Conservation (phyloP, 2,888 invertebrate genomes). For the Phyto melanocephala region DNA sequence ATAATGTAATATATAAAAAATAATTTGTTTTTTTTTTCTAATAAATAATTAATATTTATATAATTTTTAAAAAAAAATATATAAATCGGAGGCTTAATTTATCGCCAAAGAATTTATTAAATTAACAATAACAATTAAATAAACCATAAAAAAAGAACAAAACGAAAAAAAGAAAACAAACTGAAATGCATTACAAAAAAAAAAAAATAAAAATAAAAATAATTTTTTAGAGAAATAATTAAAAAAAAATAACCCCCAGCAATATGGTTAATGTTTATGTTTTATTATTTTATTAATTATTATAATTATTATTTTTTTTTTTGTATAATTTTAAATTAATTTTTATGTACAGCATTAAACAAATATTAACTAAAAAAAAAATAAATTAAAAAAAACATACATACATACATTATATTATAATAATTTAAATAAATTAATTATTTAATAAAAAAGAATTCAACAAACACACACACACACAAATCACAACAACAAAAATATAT, state of each 20-base stretch:
- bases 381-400: constrained; percentile 52
- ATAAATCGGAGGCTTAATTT: constrained; percentile 78
- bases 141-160: constrained; percentile 27
- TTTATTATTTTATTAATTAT: constrained; percentile 50
- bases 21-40: constrained; percentile 61
- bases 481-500: constrained; percentile 42
- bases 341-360: constrained; percentile 65
- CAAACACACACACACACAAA: constrained; percentile 58
- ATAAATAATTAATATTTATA: constrained; percentile 64
- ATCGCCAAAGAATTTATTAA: constrained; percentile 76
- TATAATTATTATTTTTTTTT: constrained; percentile 40
- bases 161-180: constrained; percentile 30
- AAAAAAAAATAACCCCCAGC: constrained; percentile 62
- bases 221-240: constrained; percentile 34
- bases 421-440: constrained; percentile 64
- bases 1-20: constrained; percentile 46
- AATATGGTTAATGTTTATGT: constrained; percentile 64
- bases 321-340: constrained; percentile 62
- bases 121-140: constrained; percentile 66
- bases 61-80: constrained; percentile 68
- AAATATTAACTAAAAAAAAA: constrained; percentile 25
- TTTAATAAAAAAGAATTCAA: constrained; percentile 62
- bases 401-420: constrained; percentile 42
- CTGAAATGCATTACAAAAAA: constrained; percentile 50
- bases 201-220: not conserved